These are phyloP conservation scores for Petrolisthes cinctipes DNA, from an alignment of 2,888 invertebrate species.

Conservation along the genomic window DNA sequence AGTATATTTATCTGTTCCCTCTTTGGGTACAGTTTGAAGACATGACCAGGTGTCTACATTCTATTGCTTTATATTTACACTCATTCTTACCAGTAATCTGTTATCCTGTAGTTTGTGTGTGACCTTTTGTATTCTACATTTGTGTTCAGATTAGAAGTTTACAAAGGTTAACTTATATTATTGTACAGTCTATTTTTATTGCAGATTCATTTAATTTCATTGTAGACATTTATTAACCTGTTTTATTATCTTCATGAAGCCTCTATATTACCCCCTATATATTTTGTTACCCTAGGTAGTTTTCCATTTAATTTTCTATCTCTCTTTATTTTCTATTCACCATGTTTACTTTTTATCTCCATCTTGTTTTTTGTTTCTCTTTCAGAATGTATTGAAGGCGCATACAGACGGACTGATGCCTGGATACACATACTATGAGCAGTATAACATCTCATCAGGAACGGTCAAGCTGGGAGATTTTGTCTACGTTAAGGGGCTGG, in stretches of 20 bases:
- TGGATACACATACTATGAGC: constrained; percentile 88
- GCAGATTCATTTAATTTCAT: background rate
- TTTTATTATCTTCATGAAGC: background rate
- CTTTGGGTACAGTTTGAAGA: too few species aligned
- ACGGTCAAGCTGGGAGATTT: constrained; percentile 91
- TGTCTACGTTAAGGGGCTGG: constrained; percentile 89
- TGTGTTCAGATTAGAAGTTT: too few species aligned
- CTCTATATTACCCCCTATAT: background rate
- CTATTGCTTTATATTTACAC: too few species aligned
- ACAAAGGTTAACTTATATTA: background rate
- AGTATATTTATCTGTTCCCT: too few species aligned
- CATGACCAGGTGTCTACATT: too few species aligned
- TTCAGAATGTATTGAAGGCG: constrained; percentile 83
- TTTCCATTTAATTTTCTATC: constrained; percentile 9
- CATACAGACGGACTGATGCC: constrained; percentile 70
- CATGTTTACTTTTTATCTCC: background rate
- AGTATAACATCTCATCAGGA: constrained; percentile 87
- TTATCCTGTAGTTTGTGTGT: too few species aligned
- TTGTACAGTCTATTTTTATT: background rate
- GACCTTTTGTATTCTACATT: too few species aligned
- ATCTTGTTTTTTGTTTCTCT: background rate
- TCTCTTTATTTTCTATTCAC: constrained; percentile 17
- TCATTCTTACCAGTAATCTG: too few species aligned
- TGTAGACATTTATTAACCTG: background rate
- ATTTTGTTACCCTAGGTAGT: background rate